Evolutionary conservation across 2,888 invertebrate species (phyloP).

Genomic region (Mimachlamys varia): DNA sequence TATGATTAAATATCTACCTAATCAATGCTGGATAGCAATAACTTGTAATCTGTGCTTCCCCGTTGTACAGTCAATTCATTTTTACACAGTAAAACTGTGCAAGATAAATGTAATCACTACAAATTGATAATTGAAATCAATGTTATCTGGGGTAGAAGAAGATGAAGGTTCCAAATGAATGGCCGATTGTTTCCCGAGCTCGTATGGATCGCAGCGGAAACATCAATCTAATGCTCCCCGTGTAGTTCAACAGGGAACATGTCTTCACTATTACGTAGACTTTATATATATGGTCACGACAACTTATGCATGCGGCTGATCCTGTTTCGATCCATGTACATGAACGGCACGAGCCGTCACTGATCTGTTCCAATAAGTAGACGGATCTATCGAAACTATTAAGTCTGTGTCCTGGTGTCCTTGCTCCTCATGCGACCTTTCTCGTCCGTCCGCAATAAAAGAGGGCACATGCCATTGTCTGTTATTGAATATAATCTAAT

Average conservation of each 20-base stretch:
- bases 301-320: background rate
- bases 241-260: background rate
- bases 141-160: background rate
- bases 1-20: background rate
- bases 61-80: background rate
- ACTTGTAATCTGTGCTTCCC: background rate
- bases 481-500: no score
- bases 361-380: no score
- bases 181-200: background rate
- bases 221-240: background rate
- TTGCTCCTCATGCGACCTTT: no score
- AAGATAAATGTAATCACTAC: background rate
- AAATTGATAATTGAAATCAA: slow-evolving; percentile 1
- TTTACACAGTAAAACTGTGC: background rate
- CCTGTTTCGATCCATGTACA: background rate
- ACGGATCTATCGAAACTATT: no score
- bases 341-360: no score
- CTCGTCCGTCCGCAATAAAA: no score
- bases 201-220: background rate
- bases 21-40: background rate
- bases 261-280: background rate
- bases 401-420: no score
- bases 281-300: background rate
- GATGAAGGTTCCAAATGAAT: background rate
- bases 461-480: no score